phyloP scores from a whole-genome alignment of 2,113 vertebrate species.

The Semicossyphus pulcher region DNA sequence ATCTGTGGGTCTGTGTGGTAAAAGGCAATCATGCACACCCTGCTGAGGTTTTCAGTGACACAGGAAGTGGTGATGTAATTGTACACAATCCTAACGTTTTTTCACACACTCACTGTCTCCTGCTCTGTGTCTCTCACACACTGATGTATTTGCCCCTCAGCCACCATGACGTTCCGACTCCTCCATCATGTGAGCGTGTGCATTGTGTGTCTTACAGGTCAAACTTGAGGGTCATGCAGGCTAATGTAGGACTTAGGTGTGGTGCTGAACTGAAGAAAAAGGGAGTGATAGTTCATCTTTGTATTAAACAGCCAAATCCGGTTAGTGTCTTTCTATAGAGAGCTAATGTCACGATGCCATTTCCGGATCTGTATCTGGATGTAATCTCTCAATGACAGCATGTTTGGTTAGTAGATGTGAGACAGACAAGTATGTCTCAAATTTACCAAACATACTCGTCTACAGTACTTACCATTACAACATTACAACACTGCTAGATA shows the following conservation, averaged over 20 bases:
- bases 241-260: too few species aligned
- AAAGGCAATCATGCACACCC: constrained; percentile 41
- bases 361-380: neutral
- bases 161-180: constrained; percentile 39
- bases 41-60: constrained; percentile 39
- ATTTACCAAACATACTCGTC: too few species aligned
- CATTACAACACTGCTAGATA: too few species aligned
- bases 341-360: neutral
- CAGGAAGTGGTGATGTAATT: constrained; percentile 78
- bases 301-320: neutral
- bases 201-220: too few species aligned
- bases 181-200: constrained; percentile 45
- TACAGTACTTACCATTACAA: too few species aligned
- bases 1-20: neutral
- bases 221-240: too few species aligned
- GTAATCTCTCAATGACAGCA: too few species aligned
- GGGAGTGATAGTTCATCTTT: neutral
- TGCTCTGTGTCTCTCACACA: constrained; percentile 21
- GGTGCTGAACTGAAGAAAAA: neutral
- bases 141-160: constrained; percentile 44
- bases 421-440: too few species aligned
- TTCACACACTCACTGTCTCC: constrained; percentile 65
- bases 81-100: constrained; percentile 47
- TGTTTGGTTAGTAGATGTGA: too few species aligned
- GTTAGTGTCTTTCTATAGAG: neutral